Evolutionary conservation across 2,797 vertebrate genomes (phyloP), one percentile per base, ranked within the genome.

Genomic region (Parotocinclus haroldoi): DNA sequence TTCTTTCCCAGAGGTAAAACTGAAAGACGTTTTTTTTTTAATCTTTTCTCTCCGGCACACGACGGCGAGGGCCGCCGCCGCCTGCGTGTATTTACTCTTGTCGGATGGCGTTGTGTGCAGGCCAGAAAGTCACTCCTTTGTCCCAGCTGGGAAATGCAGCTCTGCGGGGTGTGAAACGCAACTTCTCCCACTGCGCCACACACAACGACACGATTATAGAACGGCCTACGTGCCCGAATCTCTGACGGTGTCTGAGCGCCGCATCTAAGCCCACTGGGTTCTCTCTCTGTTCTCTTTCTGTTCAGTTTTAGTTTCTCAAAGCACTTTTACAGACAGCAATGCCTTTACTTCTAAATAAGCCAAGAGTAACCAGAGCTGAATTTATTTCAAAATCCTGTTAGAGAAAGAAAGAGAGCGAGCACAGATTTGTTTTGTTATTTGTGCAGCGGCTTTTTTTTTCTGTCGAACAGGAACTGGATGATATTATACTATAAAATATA

Each of bases 131-230:
- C 19, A 7, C 9, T 48, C 54, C 58, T 74, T 76, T 79, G 77
- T 79, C 64, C 55, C 10, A 16, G 10, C 52, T 42, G n/a, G 53
- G 51, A 45, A 53, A 62, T 48, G 8, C 57, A 55, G 49, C 80
- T 76, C 73, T 71, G 81, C 49, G 77, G 85, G 81, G 89, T 89
- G 89, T 88, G 85, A 90, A 90, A 87, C 87, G 82, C 75, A 79
- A 85, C 82, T 88, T 87, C 85, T 86, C 76, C 79, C 68, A 72
- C 64, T 67, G 72, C 69, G 66, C 65, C 14, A 74, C 76, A 84
- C 66, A 91, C 89, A 91, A 88, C 81, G 6, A 62, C 82, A 74
- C 79, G 72, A 84, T 88, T 83, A 84, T 89, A 85, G 85, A 85
- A 49, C 56, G 45, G 51, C 75, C 75, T 59, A 75, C 68, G n/a